Conservation (phyloP, 2,888 invertebrate genomes). For the Acronicta alni region DNA sequence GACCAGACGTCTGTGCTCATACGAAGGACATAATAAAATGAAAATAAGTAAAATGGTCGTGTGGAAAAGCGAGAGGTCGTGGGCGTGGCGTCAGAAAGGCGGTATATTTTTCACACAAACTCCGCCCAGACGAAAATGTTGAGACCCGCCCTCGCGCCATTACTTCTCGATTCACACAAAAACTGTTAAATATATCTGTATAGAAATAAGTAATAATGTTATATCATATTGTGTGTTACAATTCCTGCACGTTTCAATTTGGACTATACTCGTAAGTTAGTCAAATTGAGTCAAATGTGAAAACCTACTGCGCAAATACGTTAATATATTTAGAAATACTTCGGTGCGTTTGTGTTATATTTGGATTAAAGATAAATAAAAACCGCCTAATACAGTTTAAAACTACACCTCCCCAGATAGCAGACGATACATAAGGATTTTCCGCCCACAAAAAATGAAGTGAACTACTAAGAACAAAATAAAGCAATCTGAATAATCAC, state of each 20-base stretch:
- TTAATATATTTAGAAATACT: too few species aligned
- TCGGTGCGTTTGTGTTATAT: too few species aligned
- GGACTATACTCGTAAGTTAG: too few species aligned
- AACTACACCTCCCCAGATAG: too few species aligned
- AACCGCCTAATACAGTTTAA: too few species aligned
- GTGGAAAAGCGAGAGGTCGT: conserved; percentile 63
- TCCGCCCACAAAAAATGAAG: too few species aligned
- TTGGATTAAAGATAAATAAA: too few species aligned
- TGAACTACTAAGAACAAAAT: too few species aligned
- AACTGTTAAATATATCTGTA: conserved; percentile 44
- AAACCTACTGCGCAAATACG: too few species aligned
- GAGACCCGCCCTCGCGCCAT: conserved; percentile 80
- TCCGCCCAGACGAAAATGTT: conserved; percentile 82
- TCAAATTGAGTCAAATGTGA: too few species aligned
- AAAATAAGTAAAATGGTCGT: conserved; percentile 71
- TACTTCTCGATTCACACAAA: conserved; percentile 58
- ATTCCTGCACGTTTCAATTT: conserved; percentile 20
- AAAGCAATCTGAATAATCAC: too few species aligned
- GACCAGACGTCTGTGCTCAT: conserved; percentile 33
- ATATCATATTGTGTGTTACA: conserved; percentile 7
- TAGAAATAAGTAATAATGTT: conserved; percentile 40
- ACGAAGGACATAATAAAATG: conserved; percentile 56
- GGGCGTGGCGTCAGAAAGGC: conserved; percentile 84
- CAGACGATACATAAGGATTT: too few species aligned
- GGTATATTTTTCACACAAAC: conserved; percentile 82